A percentile compares a stretch with the other conserved stretches of the same genome.
Evolutionary conservation across 2,113 vertebrate species (phyloP).

Genomic region (Herpailurus yagouaroundi): DNA sequence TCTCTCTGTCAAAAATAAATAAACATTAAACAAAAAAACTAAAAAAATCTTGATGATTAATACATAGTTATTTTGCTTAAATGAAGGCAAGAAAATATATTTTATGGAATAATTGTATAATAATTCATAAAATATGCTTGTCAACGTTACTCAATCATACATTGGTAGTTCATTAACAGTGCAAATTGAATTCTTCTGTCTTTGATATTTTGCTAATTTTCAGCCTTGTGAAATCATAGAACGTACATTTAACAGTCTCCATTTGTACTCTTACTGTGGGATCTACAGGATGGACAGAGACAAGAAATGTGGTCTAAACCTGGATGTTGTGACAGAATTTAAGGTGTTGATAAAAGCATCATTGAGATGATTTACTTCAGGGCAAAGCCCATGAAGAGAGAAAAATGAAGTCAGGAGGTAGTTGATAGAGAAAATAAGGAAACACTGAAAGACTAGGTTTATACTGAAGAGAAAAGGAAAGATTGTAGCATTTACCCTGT

Average conservation of each 20-base stretch:
- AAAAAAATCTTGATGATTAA: neutral
- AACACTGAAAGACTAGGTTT: neutral
- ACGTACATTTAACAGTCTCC: neutral
- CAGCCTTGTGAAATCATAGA: neutral
- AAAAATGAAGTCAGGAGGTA: neutral
- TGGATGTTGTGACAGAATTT: neutral
- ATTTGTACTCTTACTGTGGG: neutral
- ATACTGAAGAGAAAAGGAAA: neutral
- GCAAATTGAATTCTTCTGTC: neutral
- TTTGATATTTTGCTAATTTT: neutral
- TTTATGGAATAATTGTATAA: neutral
- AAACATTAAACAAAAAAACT: no score
- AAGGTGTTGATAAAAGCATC: neutral
- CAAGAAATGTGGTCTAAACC: neutral
- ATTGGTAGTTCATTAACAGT: neutral
- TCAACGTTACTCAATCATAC: neutral
- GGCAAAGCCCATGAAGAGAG: neutral
- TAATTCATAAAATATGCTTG: neutral
- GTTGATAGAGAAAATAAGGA: neutral
- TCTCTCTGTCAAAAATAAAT: no score
- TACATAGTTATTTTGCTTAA: neutral
- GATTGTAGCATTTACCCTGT: neutral
- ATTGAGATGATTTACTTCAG: neutral
- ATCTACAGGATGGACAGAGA: neutral
- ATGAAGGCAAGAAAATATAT: neutral